Evolutionary conservation across 2,888 invertebrate genomes (phyloP).

Genomic region (Tethea ocularis): DNA sequence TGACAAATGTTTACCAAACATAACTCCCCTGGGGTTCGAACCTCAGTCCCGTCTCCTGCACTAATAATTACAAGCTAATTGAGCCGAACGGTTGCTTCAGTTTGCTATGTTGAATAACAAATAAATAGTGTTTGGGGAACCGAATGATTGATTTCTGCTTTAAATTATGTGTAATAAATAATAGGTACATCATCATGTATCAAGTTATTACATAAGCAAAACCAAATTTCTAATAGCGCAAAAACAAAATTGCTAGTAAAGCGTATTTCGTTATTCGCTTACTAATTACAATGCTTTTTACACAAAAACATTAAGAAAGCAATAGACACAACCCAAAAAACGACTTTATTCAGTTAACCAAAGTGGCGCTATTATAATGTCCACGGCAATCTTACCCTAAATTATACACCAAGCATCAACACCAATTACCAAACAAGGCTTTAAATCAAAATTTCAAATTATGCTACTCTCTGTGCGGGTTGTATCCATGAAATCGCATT

Average conservation of each 20-base stretch:
- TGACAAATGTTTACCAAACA: slow-evolving; percentile 1
- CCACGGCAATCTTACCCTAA: background rate
- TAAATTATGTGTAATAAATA: too few species aligned
- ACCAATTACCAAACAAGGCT: slow-evolving; percentile 65
- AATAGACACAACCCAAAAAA: background rate
- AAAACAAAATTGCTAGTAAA: too few species aligned
- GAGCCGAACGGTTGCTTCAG: background rate
- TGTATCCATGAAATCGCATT: slow-evolving; percentile 77
- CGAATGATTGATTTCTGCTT: background rate
- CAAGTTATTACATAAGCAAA: too few species aligned
- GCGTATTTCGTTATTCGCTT: too few species aligned
- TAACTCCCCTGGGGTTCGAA: background rate
- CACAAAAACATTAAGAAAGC: background rate
- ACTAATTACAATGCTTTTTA: too few species aligned
- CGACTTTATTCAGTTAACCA: background rate
- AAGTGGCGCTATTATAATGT: background rate
- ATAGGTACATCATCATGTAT: too few species aligned
- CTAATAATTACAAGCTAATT: background rate
- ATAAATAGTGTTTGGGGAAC: background rate
- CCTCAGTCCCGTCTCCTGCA: background rate
- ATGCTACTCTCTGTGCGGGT: slow-evolving; percentile 40
- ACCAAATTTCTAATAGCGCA: too few species aligned
- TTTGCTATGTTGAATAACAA: background rate
- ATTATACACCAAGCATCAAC: slow-evolving; percentile 43
- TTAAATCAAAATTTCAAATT: slow-evolving; percentile 77